Evolutionary conservation across 2,113 vertebrate species (phyloP), one percentile per base, ranked within the genome.

Genomic region (Nannospalax galili): DNA sequence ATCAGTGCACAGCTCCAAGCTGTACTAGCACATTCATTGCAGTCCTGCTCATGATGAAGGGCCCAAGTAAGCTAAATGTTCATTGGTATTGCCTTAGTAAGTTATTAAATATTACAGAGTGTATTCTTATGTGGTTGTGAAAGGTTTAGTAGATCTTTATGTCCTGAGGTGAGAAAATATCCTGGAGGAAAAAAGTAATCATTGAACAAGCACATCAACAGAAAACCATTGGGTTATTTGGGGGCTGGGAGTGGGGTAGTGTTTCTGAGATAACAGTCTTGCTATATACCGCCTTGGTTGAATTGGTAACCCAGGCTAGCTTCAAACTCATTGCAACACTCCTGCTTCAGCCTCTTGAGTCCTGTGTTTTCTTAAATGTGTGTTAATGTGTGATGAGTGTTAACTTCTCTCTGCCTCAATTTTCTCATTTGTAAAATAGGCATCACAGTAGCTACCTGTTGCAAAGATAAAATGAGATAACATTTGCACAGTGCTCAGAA

Each of bases 371-470:
- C 48, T 35, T 77, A 74, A 60, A 48, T 40, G 17, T 58, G 1
- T 91, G 28, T 81, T 94, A 67, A 75, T n/a, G n/a, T n/a, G n/a
- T n/a, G n/a, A n/a, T n/a, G n/a, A n/a, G n/a, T n/a, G n/a, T n/a
- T n/a, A n/a, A n/a, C 26, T 73, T 81, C 67, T 85, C 32, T 88
- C 52, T 80, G 40, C 26, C 45, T 94, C 30, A n/a, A 58, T 93
- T 88, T 93, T 87, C 72, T 84, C 52, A 42, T 88, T 28, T 93
- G 35, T 92, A 62, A 89, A 94, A 56, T 30, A 88, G 73, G 4
- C 26, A 73, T 84, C 2, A 10, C 62, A 45, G 69, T 70, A 70
- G n/a, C 8, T 67, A 70, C 17, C 32, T 81, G 40, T 78, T 96
- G 24, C 40, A 32, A 81, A 81, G 45, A 85, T 89, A 84, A 92